Evolutionary conservation across 2,797 vertebrate species (phyloP).

Genomic region (Xiphophorus birchmanni): DNA sequence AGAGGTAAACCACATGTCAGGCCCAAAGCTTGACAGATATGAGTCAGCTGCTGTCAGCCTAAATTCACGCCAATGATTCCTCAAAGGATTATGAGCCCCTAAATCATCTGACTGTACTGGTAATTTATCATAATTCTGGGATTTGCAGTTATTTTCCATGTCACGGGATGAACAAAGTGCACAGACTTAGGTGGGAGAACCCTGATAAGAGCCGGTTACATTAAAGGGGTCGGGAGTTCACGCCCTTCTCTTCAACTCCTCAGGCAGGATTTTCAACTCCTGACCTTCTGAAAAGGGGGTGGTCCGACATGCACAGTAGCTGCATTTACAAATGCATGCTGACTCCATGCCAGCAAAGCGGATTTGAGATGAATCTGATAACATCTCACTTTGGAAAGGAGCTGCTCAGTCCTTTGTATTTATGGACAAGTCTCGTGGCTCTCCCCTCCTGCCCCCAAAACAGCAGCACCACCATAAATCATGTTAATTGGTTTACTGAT

Average conservation of each 20-base stretch:
- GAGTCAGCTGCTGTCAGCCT: slow-evolving; percentile 41
- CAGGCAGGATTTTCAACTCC: slow-evolving; percentile 76
- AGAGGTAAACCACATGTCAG: slow-evolving; percentile 43
- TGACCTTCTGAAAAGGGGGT: slow-evolving; percentile 62
- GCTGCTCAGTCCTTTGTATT: slow-evolving; percentile 77
- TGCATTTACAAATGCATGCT: slow-evolving; percentile 81
- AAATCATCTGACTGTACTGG: slow-evolving; percentile 17
- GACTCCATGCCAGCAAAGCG: slow-evolving; percentile 74
- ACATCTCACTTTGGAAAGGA: slow-evolving; percentile 74
- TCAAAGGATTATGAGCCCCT: slow-evolving; percentile 8
- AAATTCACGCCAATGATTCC: slow-evolving; percentile 9
- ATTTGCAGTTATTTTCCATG: slow-evolving; percentile 27
- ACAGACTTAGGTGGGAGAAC: slow-evolving; percentile 55
- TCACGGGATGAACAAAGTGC: slow-evolving; percentile 16
- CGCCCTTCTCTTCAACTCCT: slow-evolving; percentile 69
- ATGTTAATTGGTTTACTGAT: slow-evolving; percentile 83
- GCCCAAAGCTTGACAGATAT: slow-evolving; percentile 35
- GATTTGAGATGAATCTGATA: slow-evolving; percentile 71
- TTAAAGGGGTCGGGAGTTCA: slow-evolving; percentile 77
- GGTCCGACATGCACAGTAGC: slow-evolving; percentile 74
- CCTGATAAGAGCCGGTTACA: slow-evolving; percentile 67
- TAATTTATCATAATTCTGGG: slow-evolving; percentile 1
- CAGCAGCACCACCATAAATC: slow-evolving; percentile 74
- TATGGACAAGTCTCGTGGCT: slow-evolving; percentile 73
- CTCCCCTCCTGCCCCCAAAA: slow-evolving; percentile 38